phyloP scores from a whole-genome alignment of 2,797 vertebrate genomes.

The Gambelia wislizenii region DNA sequence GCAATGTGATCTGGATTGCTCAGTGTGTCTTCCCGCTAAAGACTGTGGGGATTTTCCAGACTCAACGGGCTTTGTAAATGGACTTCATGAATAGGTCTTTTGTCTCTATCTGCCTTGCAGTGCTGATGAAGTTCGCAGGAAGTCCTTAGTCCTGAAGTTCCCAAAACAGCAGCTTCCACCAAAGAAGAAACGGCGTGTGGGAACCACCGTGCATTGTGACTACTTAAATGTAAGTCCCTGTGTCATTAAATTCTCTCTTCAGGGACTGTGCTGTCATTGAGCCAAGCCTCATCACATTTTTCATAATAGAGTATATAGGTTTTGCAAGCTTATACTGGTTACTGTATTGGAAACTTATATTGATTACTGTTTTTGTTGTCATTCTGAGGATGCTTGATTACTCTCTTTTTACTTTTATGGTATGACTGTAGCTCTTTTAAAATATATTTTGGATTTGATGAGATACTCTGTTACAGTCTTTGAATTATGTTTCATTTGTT shows the following conservation, averaged over 20 bases:
- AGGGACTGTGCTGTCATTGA: background rate
- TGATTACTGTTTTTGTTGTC: background rate
- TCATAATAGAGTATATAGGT: too few species aligned
- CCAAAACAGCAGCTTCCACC: conserved; percentile 97
- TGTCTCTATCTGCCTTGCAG: conserved; percentile 77
- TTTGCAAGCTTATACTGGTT: too few species aligned
- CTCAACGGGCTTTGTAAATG: background rate
- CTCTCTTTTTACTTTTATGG: background rate
- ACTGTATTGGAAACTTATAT: background rate
- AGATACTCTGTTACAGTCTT: background rate
- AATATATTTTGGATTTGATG: background rate
- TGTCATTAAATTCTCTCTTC: background rate
- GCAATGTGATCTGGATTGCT: too few species aligned
- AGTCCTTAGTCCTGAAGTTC: conserved; percentile 97
- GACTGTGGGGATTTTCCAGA: background rate
- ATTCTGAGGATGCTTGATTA: background rate
- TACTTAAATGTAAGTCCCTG: conserved; percentile 91
- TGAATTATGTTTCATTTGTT: background rate
- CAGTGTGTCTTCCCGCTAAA: background rate
- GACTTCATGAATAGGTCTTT: background rate
- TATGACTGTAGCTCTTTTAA: background rate
- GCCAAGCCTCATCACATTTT: background rate
- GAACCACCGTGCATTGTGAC: conserved; percentile 96
- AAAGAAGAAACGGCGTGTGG: conserved; percentile 96
- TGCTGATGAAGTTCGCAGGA: conserved; percentile 96